Conservation (phyloP, 1,140 invertebrate genomes). For the Andrena cerasifolii region DNA sequence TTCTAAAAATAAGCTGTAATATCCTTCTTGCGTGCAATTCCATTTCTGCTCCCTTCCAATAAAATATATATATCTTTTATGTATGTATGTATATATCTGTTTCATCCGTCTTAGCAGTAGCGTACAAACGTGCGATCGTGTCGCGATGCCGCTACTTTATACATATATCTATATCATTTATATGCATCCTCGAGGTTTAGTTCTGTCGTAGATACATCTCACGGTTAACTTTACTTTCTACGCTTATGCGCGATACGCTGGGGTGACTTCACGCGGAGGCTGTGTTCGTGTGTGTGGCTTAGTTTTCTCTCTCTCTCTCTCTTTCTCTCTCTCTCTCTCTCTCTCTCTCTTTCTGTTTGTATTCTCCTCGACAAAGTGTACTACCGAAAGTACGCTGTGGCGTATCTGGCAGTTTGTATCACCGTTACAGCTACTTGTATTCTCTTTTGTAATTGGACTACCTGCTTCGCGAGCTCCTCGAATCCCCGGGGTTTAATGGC, state of each 20-base stretch:
- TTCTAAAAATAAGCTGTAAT: slow-evolving; percentile 65
- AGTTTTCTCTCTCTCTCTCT: not conserved
- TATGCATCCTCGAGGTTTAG: slow-evolving; percentile 22
- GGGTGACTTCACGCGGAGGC: slow-evolving; percentile 48
- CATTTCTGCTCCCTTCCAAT: slow-evolving; percentile 55
- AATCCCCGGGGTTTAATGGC: too few species aligned
- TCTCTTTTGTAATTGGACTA: slow-evolving; percentile 58
- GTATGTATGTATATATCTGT: slow-evolving; percentile 42
- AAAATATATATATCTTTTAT: slow-evolving; percentile 54
- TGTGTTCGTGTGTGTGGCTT: slow-evolving; percentile 17
- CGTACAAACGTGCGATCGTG: slow-evolving; percentile 50
- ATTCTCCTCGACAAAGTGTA: slow-evolving; percentile 44
- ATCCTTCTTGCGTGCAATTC: slow-evolving; percentile 63
- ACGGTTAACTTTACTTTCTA: slow-evolving; percentile 46
- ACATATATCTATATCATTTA: slow-evolving; percentile 22
- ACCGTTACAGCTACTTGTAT: slow-evolving; percentile 53
- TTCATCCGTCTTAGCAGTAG: slow-evolving; percentile 31
- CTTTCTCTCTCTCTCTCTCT: not conserved
- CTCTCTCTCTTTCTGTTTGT: slow-evolving; percentile 8
- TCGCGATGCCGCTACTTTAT: slow-evolving; percentile 55
- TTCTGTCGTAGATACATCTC: slow-evolving; percentile 8
- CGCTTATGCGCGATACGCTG: slow-evolving; percentile 36
- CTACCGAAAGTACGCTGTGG: slow-evolving; percentile 56
- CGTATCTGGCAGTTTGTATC: slow-evolving; percentile 67
- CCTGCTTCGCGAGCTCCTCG: slow-evolving; percentile 9